A percentile compares a stretch with the other conserved stretches of the same genome.
phyloP scores from a whole-genome alignment of 2,888 invertebrate species.

The Drosophila neutralis region DNA sequence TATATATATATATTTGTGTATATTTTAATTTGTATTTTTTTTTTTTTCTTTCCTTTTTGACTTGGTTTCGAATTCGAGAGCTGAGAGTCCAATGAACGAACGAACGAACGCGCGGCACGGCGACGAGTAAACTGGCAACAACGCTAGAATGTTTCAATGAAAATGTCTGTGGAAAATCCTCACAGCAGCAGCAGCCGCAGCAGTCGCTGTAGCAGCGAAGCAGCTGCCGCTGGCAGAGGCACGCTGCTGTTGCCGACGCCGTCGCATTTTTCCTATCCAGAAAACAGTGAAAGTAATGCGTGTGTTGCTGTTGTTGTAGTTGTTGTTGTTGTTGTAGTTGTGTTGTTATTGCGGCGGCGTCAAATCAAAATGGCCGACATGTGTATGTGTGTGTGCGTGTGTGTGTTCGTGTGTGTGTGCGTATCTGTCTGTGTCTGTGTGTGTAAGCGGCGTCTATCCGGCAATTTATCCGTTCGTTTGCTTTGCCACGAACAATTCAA shows the following conservation, averaged over 20 bases:
- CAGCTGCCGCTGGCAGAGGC: constrained; percentile 22
- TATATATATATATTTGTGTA: not conserved
- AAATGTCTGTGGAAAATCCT: constrained; percentile 72
- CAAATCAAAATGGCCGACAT: constrained; percentile 62
- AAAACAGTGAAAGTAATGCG: constrained; percentile 66
- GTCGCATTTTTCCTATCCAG: constrained; percentile 63
- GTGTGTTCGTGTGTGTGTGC: not conserved
- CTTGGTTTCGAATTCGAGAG: constrained; percentile 40
- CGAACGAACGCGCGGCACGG: constrained; percentile 75
- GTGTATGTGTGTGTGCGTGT: constrained; percentile 15
- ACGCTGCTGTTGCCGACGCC: constrained; percentile 7
- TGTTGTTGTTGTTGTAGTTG: constrained; percentile 25
- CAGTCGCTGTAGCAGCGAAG: constrained; percentile 24
- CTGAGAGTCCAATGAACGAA: constrained; percentile 66
- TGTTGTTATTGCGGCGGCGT: constrained; percentile 45
- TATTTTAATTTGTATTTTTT: not conserved
- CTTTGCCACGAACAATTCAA: constrained; percentile 20
- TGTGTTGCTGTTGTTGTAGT: constrained; percentile 15
- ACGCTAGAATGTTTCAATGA: constrained; percentile 66
- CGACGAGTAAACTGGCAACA: constrained; percentile 71
- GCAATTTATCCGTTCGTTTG: constrained; percentile 58
- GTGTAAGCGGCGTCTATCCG: constrained; percentile 63
- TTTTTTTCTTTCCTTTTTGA: constrained; percentile 17
- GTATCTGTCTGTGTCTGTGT: constrained; percentile 1
- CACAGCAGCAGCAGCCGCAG: constrained; percentile 30